Conservation (phyloP, 2,113 vertebrate genomes). For the Cephalopterus ornatus region DNA sequence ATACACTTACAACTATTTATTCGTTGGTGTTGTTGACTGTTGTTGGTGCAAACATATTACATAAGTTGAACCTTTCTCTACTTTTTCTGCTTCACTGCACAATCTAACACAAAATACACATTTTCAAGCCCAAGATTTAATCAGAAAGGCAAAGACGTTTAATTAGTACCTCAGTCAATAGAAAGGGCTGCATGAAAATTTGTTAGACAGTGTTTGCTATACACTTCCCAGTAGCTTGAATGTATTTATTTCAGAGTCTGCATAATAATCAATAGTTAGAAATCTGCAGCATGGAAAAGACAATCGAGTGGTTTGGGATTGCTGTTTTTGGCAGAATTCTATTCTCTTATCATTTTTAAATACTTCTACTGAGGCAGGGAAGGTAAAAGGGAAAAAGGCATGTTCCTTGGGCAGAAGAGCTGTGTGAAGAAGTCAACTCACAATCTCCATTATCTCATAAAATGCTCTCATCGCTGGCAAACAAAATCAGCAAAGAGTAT, state of each 20-base stretch:
- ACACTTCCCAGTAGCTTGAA: not conserved
- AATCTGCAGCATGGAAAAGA: not conserved
- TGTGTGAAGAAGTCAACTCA: not conserved
- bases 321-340: not conserved
- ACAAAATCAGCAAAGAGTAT: not conserved
- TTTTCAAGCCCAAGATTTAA: not conserved
- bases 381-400: not conserved
- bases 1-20: not conserved
- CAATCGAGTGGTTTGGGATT: not conserved
- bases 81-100: not conserved
- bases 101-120: not conserved
- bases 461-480: not conserved
- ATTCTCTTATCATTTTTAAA: not conserved
- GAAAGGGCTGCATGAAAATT: not conserved
- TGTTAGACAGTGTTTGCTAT: not conserved
- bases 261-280: not conserved
- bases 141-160: not conserved
- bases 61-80: not conserved
- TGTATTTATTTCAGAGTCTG: not conserved
- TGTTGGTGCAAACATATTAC: not conserved
- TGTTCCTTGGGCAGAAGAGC: not conserved
- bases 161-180: not conserved
- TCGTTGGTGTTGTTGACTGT: not conserved
- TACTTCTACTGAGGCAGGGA: not conserved
- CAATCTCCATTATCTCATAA: slow-evolving; percentile 21